A percentile compares a stretch with the other conserved stretches of the same genome.
Conservation (phyloP, 2,113 vertebrate genomes). For the Parus major region DNA sequence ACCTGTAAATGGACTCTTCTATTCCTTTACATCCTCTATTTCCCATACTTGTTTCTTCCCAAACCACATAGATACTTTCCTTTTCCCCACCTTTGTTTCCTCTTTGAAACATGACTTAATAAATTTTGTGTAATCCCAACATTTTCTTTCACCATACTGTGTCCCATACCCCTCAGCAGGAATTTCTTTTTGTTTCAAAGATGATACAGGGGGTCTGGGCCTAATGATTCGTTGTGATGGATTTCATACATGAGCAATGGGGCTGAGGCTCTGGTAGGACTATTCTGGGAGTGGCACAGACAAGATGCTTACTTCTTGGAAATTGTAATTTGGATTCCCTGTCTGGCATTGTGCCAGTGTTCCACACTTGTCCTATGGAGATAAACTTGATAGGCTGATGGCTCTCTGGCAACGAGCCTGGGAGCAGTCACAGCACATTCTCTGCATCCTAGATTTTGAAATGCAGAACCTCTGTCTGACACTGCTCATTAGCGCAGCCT, state of each 20-base stretch:
- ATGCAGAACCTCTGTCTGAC: background rate
- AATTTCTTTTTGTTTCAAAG: background rate
- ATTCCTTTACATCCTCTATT: background rate
- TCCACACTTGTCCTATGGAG: background rate
- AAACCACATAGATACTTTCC: background rate
- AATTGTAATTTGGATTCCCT: background rate
- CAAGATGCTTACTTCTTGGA: background rate
- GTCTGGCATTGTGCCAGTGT: background rate
- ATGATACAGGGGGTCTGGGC: background rate
- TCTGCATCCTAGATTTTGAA: background rate
- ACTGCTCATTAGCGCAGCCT: background rate
- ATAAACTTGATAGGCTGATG: background rate
- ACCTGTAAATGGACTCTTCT: background rate
- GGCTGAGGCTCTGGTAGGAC: background rate
- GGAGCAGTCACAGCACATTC: background rate
- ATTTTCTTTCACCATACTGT: background rate
- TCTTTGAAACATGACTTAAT: background rate
- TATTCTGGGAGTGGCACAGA: background rate
- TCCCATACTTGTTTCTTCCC: background rate
- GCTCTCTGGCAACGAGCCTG: background rate
- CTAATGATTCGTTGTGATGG: background rate
- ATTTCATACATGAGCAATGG: background rate
- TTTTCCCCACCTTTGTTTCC: background rate
- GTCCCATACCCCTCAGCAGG: background rate
- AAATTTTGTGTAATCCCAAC: background rate